Evolutionary conservation across 2,113 vertebrate species (phyloP).

Genomic region (Cottus gobio): DNA sequence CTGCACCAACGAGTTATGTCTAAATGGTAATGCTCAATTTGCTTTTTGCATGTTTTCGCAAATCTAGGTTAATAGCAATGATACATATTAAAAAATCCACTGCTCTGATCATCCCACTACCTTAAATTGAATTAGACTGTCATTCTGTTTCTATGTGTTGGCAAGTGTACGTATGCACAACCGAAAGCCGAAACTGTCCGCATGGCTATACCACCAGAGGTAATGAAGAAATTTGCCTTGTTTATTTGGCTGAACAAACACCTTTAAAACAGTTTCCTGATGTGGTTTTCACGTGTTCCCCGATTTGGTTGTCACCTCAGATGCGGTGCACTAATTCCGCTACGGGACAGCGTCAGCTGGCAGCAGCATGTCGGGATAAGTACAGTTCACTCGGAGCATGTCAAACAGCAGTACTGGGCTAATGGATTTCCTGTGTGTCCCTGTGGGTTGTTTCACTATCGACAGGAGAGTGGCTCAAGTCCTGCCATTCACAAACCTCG

Average conservation of each 20-base stretch:
- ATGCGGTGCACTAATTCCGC: slow-evolving; percentile 36
- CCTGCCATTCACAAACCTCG: slow-evolving; percentile 65
- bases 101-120: not conserved
- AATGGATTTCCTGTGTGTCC: slow-evolving; percentile 77
- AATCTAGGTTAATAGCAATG: not conserved
- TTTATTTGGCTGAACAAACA: not conserved
- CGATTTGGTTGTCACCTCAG: slow-evolving; percentile 3
- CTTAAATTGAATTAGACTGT: not conserved
- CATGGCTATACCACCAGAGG: not conserved
- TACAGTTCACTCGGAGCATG: slow-evolving; percentile 67
- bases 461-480: slow-evolving; percentile 72
- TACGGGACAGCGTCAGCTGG: slow-evolving; percentile 38
- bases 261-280: not conserved
- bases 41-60: not conserved
- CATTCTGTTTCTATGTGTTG: not conserved
- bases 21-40: not conserved
- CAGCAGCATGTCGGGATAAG: slow-evolving; percentile 58
- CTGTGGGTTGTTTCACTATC: slow-evolving; percentile 71
- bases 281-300: slow-evolving; percentile 4
- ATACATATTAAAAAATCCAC: not conserved
- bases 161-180: not conserved
- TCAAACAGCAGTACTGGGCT: slow-evolving; percentile 67
- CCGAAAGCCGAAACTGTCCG: not conserved
- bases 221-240: not conserved
- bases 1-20: not conserved